Conservation (phyloP, 1,140 invertebrate species). For the Zelostemma sp. region DNA sequence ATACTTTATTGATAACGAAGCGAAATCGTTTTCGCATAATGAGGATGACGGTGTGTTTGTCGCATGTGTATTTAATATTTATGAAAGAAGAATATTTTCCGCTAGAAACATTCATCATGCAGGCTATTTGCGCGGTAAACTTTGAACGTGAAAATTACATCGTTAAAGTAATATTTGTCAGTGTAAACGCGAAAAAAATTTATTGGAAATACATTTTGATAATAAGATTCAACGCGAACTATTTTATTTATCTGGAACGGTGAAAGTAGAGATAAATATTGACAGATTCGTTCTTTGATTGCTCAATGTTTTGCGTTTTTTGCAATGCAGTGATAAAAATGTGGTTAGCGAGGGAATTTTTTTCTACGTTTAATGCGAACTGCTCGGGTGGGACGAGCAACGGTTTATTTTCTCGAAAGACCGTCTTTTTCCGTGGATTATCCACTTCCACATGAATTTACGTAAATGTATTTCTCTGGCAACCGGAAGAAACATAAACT, state of each 20-base stretch:
- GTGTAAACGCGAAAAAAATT: background rate
- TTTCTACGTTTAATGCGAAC: too few relatives aligned
- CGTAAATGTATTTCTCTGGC: slow-evolving; percentile 19
- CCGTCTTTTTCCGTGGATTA: background rate
- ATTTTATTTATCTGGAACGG: too few relatives aligned
- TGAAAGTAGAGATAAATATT: too few relatives aligned
- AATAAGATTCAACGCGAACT: too few relatives aligned
- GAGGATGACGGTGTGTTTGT: slow-evolving; percentile 22
- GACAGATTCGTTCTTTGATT: too few relatives aligned
- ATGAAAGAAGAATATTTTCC: slow-evolving; percentile 5
- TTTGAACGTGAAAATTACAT: slow-evolving; percentile 26
- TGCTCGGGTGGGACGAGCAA: too few relatives aligned
- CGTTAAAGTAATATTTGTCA: background rate
- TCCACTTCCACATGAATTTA: slow-evolving; percentile 1
- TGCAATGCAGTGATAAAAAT: too few relatives aligned
- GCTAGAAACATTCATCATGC: slow-evolving; percentile 2
- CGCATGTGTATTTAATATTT: slow-evolving; percentile 2
- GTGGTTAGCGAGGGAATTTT: too few relatives aligned
- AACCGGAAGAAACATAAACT: slow-evolving; percentile 43
- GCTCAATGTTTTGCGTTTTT: too few relatives aligned
- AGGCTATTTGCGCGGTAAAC: slow-evolving; percentile 16
- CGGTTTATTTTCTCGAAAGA: background rate
- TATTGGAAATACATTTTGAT: background rate
- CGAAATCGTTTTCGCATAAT: slow-evolving; percentile 15
- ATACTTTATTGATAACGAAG: slow-evolving; percentile 6